Evolutionary conservation across 2,888 invertebrate genomes (phyloP), one percentile per base, ranked within the genome.

Genomic region (Lamellibrachia satsuma): DNA sequence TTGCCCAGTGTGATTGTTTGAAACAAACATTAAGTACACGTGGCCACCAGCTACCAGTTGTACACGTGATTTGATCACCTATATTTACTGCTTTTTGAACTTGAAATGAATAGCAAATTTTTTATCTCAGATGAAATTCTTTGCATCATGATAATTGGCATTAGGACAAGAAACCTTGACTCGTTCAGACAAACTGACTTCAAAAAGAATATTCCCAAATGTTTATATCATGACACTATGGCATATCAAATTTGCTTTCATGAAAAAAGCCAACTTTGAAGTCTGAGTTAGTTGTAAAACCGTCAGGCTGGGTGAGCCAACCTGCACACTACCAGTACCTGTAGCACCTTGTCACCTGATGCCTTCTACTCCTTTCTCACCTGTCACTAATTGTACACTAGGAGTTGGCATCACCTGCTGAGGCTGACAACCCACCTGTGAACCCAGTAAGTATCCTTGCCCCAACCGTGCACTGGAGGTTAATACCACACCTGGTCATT

Each of bases 341-440:
- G 22, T 75, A 75, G 75, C 75, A 75, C 75, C 75, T 4, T 22
- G 15, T 2, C 75, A 75, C 75, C 75, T 22, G 75, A n/a, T 22
- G 75, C 75, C 75, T 7, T 75, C 75, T 75, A 75, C 75, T 22
- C 75, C 75, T 75, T 22, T 60, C 22, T 75, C 22, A 75, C 75
- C 75, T 75, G 75, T 75, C 75, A 75, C 75, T 75, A 75, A 75
- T 75, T 75, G 75, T n/a, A 15, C 22, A 11, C 75, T 22, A 75
- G 75, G 75, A 15, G 75, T 15, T 75, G 75, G 75, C 75, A 22
- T 75, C 75, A 75, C 75, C 75, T 75, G 75, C 75, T n/a, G 75
- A 75, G 22, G 75, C 75, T 75, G 75, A 75, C 75, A 75, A 22
- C 75, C 75, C 75, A 75, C 75, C 75, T 75, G 75, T 75, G 75